Evolutionary conservation across 1,140 invertebrate species (phyloP), one percentile per base, ranked within the genome.

Genomic region (Hypsibius dujardini): DNA sequence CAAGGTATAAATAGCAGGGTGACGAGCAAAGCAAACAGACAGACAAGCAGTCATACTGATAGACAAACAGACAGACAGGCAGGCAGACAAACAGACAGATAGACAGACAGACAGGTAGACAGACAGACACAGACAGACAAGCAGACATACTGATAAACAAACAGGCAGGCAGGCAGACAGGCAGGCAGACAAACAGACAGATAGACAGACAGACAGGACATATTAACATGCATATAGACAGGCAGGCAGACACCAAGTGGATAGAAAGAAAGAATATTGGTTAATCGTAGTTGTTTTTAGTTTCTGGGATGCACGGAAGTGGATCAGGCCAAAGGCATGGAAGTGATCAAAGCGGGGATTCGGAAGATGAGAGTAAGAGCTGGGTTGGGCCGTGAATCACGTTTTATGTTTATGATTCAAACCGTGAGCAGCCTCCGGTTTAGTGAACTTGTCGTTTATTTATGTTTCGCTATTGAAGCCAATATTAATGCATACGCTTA

Each of bases 301-400:
- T 96, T 94, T 84, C 85, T 95, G 78, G 92, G 92, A 74, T 90
- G 88, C 78, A 90, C 89, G 67, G 87, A 88, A 76, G 92, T 96
- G 59, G 90, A 94, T 75, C 88, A 93, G 80, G 89, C 93, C 1
- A 96, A 96, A 83, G 93, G 93, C 72, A 94, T 95, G 76, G 91
- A 95, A 78, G 90, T 95, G 45, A 91, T 97, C 0, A 95, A 94
- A 81, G 92, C 95, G 78, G 90, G 90, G 50, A 95, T 95, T 75
- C 85, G 90, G 75, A 94, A 95, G 78, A 82, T 95, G 74, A 92
- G 93, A 76, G 79, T 81, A 74, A 73, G 73, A 60, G 40, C 47
- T 1, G 46, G 2, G 14, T 56, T 59, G 15, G 15, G 3, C 46
- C n/a, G 46, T 71, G 40, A 70, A 46, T 59, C 15, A 56, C 47